Percentiles rank a stretch among this genome's conserved stretches.
These are phyloP conservation scores for Vidua chalybeata DNA, from an alignment of 2,113 vertebrate genomes.

Conservation along the genomic window DNA sequence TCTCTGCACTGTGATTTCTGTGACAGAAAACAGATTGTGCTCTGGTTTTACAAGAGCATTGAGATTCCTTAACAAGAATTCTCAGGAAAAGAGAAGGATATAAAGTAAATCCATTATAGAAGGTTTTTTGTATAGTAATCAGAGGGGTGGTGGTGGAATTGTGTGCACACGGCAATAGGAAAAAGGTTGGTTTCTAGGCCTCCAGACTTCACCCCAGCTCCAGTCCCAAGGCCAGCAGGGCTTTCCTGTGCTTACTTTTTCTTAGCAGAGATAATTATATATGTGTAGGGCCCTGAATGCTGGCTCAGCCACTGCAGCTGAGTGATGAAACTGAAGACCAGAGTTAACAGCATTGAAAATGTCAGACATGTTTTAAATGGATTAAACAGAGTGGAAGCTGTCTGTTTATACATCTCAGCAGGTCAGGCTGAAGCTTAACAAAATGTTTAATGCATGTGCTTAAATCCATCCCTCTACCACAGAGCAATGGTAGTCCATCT, in stretches of 20 bases:
- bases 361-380: background rate
- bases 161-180: background rate
- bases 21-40: slow-evolving; percentile 30
- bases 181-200: background rate
- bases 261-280: background rate
- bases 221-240: background rate
- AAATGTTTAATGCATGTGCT: background rate
- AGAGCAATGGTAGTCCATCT: background rate
- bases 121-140: background rate
- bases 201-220: background rate
- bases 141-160: background rate
- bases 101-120: background rate
- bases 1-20: background rate
- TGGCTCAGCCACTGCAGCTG: background rate
- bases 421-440: background rate
- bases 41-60: slow-evolving; percentile 16
- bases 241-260: background rate
- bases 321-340: background rate
- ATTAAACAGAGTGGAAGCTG: background rate
- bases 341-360: background rate
- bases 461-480: background rate
- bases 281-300: background rate
- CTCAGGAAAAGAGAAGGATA: background rate
- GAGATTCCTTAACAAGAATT: slow-evolving; percentile 12
- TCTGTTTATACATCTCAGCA: background rate